Evolutionary conservation across 1,140 invertebrate genomes (phyloP).

Genomic region (Ostrea edulis): DNA sequence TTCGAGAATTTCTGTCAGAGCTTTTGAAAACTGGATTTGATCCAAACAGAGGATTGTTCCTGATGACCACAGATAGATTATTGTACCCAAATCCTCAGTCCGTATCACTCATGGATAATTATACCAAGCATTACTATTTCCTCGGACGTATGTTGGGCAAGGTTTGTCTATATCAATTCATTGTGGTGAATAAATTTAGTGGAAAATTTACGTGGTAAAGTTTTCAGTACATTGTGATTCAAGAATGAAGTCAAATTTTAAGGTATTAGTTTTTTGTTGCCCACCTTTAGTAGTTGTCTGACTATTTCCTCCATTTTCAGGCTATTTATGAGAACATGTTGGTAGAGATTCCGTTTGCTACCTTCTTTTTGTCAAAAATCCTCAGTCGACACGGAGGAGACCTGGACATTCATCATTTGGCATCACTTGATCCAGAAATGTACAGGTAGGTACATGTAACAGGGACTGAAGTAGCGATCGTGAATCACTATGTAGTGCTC

Average conservation of each 20-base stretch:
- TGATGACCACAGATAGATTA: slow-evolving; percentile 93
- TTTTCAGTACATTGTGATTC: neutral
- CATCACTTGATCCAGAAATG: slow-evolving; percentile 94
- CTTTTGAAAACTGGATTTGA: slow-evolving; percentile 97
- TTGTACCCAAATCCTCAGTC: slow-evolving; percentile 97
- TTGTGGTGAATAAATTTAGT: neutral
- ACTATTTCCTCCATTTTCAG: slow-evolving; percentile 76
- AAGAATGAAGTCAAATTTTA: neutral
- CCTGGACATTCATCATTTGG: slow-evolving; percentile 95
- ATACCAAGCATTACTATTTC: slow-evolving; percentile 95
- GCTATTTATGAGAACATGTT: slow-evolving; percentile 96
- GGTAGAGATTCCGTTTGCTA: slow-evolving; percentile 92
- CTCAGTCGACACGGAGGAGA: slow-evolving; percentile 87
- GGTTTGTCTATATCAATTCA: slow-evolving; percentile 78
- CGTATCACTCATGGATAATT: slow-evolving; percentile 90
- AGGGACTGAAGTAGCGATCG: neutral
- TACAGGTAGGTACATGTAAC: slow-evolving; percentile 82
- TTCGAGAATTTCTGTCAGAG: slow-evolving; percentile 85
- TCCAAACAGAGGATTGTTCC: slow-evolving; percentile 96
- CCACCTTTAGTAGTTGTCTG: neutral
- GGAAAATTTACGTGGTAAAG: neutral
- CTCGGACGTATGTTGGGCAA: slow-evolving; percentile 97
- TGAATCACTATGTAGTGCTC: neutral
- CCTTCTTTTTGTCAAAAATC: slow-evolving; percentile 87
- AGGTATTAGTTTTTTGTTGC: too few relatives aligned